These are phyloP conservation scores for Rhegmatorhina hoffmannsi DNA, from an alignment of 2,113 vertebrate species.

Conservation along the genomic window DNA sequence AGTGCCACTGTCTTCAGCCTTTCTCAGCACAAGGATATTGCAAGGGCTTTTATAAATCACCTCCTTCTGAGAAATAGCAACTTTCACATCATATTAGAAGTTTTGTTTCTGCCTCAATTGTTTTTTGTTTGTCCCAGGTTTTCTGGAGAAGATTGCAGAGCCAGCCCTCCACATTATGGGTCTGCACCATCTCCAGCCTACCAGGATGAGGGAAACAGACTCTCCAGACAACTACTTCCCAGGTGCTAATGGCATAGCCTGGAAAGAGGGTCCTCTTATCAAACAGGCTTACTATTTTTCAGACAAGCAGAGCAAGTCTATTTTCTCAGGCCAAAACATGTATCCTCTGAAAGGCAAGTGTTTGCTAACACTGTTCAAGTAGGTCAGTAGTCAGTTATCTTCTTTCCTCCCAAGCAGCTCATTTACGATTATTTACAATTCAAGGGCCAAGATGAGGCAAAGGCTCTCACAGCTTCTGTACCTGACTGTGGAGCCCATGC, in stretches of 20 bases:
- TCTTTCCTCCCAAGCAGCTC: background rate
- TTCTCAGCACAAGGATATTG: background rate
- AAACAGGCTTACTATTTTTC: background rate
- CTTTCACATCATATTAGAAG: background rate
- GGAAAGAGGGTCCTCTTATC: background rate
- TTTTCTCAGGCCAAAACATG: background rate
- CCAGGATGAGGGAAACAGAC: background rate
- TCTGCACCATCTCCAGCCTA: background rate
- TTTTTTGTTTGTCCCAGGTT: background rate
- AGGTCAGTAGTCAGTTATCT: background rate
- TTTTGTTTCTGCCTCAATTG: background rate
- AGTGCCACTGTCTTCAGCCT: background rate
- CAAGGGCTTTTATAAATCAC: background rate
- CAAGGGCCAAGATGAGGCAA: background rate
- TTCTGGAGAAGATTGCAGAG: background rate
- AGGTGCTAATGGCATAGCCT: background rate
- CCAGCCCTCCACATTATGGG: background rate
- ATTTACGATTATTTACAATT: background rate
- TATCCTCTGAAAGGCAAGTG: rapidly evolving
- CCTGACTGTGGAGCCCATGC: rapidly evolving
- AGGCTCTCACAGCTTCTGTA: background rate
- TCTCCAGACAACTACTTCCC: background rate
- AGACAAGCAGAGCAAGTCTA: background rate
- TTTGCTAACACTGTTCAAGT: rapidly evolving
- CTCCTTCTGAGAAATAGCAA: background rate